Base-by-base conservation (phyloP, 2,113 vertebrate genomes). In the Tichodroma muraria region DNA sequence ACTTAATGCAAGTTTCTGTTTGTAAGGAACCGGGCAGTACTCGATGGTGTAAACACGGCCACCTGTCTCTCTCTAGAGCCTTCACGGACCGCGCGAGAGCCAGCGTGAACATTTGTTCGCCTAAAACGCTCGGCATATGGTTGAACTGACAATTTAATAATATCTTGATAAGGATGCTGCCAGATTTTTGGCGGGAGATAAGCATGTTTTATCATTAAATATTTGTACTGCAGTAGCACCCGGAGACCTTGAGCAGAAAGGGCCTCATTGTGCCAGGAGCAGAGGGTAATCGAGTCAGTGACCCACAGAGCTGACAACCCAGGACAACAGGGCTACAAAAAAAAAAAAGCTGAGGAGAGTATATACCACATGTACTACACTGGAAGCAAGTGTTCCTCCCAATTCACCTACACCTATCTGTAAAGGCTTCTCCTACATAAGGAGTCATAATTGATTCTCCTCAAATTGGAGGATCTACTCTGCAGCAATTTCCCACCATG, bases 171-270 rank as follows among this genome's bases (percentile, higher is more conserved):
- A 91, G 93, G 85, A 91, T 17, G 75, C 66, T 95, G 89, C 93
- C 88, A 95, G 80, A 95, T 95, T 96, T 95, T 97, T 95, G 95
- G 95, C 90, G 35, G 82, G 85, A 96, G 92, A 95, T 96, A 97
- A 96, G 95, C 88, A 95, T 93, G 93, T 97, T 96, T 95, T 95
- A 96, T 94, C 89, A 42, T 94, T 90, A 94, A 96, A 97, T 97
- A 97, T 96, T 97, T 95, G 95, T 95, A 91, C 89, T 96, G 89
- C 84, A 91, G 89, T 16, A 90, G 82, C 93, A 94, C 87, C 89
- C 81, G 42, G 76, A 90, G 94, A 95, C 94, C 92, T 90, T 71
- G 79, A 85, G 93, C 82, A 88, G 89, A 91, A 96, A 93, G 69
- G 52, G 76, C 72, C 82, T 91, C 47, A 0, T 10, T 78, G 69